Base-by-base conservation (phyloP, 1,140 invertebrate genomes). In the Meloidogyne hapla region DNA sequence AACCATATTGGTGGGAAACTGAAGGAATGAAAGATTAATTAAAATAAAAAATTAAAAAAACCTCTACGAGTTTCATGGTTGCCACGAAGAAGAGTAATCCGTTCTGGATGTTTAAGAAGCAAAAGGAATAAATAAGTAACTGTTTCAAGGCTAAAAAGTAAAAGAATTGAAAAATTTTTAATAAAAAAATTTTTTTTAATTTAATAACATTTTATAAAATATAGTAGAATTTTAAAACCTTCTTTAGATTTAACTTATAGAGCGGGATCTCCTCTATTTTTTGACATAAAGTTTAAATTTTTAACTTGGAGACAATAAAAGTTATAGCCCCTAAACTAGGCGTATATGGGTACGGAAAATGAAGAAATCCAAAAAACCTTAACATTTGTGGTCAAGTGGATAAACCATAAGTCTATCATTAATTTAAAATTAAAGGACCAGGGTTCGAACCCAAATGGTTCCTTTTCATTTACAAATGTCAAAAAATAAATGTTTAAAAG, bases 41-140 rank as follows among this genome's bases (percentile, higher is more conserved):
- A 2, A 25, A 75, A 56, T 13, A 45, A 70, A 56, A 21, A 21
- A 2, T n/a, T 42, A 8, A 98, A 89, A 26, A 23, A 33, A 80
- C 71, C 77, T 6, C 99, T 95, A 84, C 97, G 90, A 70, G 94
- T 96, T 89, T 98, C 95, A 85, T 98, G 95, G 88, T 98, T 98
- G 25, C 95, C 95, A 85, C 95, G 91, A 79, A 98, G 95, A 82
- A 99, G 89, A 78, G 95, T 98, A 63, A 99, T 98, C 87, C 95
- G 91, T 89, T 99, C 95, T 81, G 97, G 97, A 90, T 99, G 99
- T 82, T 96, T 91, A 91, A 96, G 95, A 90, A 99, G 98, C 76
- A 98, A 90, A 74, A 96, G 95, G 88, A 99, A 89, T 78, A 99
- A 90, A 77, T 98, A 90, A 83, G 98, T 91, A 90, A 99, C 98